Percentiles rank a stretch among this genome's conserved stretches.
Conservation (phyloP, 2,888 invertebrate genomes). For the Alitta virens region DNA sequence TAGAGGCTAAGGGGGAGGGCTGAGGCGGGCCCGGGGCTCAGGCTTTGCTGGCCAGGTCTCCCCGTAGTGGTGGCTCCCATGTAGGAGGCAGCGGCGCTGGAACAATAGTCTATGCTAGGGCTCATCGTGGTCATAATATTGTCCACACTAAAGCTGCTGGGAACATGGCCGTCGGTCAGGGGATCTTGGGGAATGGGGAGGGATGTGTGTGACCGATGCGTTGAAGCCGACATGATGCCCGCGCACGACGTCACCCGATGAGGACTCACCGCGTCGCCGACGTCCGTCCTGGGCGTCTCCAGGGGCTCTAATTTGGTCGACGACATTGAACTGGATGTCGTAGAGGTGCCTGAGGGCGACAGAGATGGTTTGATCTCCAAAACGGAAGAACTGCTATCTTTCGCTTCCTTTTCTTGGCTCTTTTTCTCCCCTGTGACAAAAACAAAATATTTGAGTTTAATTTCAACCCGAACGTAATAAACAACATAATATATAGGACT, state of each 20-base stretch:
- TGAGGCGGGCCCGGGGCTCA: conserved; percentile 13
- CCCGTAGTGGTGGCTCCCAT: neutral
- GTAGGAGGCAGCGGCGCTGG: neutral
- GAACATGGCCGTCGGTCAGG: neutral
- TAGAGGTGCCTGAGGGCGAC: neutral
- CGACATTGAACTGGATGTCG: conserved; percentile 14
- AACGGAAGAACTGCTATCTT: neutral
- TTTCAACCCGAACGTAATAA: too few species aligned
- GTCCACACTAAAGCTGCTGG: conserved; percentile 41
- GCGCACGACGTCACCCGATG: conserved; percentile 25
- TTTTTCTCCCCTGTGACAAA: too few species aligned
- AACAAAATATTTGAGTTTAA: too few species aligned
- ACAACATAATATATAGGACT: too few species aligned
- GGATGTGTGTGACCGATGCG: conserved; percentile 37
- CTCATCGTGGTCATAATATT: conserved; percentile 43
- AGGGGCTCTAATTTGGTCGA: conserved; percentile 42
- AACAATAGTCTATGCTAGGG: conserved; percentile 1
- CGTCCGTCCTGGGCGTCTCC: conserved; percentile 20
- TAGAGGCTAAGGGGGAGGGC: neutral
- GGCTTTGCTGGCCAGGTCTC: neutral
- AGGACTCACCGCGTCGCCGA: conserved; percentile 17
- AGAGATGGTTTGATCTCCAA: neutral
- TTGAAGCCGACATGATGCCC: conserved; percentile 39
- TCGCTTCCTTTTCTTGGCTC: neutral
- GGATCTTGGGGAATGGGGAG: conserved; percentile 44